A percentile compares a stretch with the other conserved stretches of the same genome.
phyloP scores from a whole-genome alignment of 2,113 vertebrate genomes.

The Peromyscus maniculatus region DNA sequence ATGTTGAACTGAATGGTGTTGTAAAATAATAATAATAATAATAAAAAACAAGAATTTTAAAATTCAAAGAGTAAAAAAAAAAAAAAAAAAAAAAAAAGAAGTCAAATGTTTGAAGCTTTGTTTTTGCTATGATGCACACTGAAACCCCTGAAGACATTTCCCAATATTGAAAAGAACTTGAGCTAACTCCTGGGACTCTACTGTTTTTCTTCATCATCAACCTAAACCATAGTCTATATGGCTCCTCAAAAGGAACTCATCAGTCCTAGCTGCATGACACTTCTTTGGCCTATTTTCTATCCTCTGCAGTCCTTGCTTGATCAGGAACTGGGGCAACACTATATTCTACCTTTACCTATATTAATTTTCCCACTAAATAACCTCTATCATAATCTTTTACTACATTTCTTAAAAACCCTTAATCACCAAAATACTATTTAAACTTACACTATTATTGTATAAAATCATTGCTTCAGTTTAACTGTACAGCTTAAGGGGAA shows the following conservation, averaged over 20 bases:
- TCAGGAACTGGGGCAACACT: background rate
- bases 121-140: background rate
- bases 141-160: background rate
- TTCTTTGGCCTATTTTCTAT: background rate
- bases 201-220: background rate
- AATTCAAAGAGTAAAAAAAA: too few species aligned
- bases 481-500: background rate
- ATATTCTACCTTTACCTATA: background rate
- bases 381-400: background rate
- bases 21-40: too few species aligned
- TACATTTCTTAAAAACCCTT: background rate
- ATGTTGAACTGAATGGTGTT: too few species aligned
- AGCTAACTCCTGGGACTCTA: background rate
- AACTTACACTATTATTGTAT: background rate
- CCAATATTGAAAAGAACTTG: background rate
- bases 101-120: background rate
- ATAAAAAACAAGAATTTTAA: too few species aligned
- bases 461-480: background rate
- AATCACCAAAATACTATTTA: background rate
- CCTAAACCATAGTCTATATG: background rate
- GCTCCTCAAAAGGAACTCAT: background rate
- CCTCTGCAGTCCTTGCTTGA: background rate
- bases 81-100: too few species aligned
- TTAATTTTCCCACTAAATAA: background rate
- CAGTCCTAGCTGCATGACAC: background rate